These are phyloP conservation scores for Chaetodon auriga DNA, from an alignment of 2,113 vertebrate genomes.

Conservation along the genomic window DNA sequence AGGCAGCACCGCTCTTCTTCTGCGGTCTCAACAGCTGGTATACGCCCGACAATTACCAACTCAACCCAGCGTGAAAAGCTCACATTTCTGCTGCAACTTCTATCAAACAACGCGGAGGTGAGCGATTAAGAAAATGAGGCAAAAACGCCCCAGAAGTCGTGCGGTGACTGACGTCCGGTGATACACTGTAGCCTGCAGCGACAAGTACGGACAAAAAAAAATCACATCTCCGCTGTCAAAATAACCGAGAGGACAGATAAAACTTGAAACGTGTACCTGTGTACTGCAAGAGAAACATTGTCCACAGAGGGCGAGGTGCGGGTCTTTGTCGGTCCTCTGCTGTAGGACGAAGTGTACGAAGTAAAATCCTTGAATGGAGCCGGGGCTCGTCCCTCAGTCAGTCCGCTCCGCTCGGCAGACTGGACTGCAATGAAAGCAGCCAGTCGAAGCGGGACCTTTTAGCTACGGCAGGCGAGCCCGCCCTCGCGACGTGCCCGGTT, in stretches of 20 bases:
- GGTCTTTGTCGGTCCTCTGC: conserved; percentile 54
- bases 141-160: conserved; percentile 9
- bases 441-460: conserved; percentile 79
- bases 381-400: conserved; percentile 54
- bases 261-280: conserved; percentile 81
- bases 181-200: conserved; percentile 26
- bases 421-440: conserved; percentile 81
- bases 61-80: conserved; percentile 2
- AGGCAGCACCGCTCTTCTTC: conserved; percentile 21
- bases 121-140: neutral
- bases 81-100: conserved; percentile 9
- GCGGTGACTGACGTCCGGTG: neutral
- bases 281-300: conserved; percentile 89
- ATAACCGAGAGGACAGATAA: neutral
- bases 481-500: conserved; percentile 70
- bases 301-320: conserved; percentile 69
- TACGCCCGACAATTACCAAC: conserved; percentile 52
- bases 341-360: conserved; percentile 55
- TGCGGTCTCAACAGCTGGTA: conserved; percentile 66
- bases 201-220: neutral
- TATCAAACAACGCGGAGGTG: neutral
- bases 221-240: neutral
- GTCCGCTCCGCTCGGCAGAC: conserved; percentile 78
- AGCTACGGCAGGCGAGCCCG: conserved; percentile 69
- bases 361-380: conserved; percentile 76